phyloP scores from a whole-genome alignment of 2,888 invertebrate genomes.

The Alitta virens region DNA sequence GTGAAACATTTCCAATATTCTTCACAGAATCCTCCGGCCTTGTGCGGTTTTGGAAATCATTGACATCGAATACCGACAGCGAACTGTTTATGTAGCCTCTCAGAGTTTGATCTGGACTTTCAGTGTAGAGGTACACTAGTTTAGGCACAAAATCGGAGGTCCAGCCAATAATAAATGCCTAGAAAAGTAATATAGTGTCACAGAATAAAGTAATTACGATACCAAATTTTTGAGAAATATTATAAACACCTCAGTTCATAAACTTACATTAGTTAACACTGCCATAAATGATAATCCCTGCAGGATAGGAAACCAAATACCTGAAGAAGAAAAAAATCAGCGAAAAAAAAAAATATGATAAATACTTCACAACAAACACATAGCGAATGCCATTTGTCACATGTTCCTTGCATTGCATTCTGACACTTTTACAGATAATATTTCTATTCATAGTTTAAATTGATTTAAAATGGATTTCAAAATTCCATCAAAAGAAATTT shows the following conservation, averaged over 20 bases:
- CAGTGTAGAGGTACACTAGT: conserved; percentile 78
- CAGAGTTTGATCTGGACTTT: conserved; percentile 26
- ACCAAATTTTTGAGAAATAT: no score
- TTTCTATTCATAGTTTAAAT: no score
- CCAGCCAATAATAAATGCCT: conserved; percentile 97
- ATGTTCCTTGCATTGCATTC: no score
- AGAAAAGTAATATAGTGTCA: no score
- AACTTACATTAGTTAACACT: conserved; percentile 84
- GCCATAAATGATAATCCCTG: conserved; percentile 88
- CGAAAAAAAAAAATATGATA: no score
- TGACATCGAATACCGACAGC: conserved; percentile 42
- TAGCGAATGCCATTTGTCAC: no score
- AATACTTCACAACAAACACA: no score
- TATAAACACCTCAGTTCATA: neutral
- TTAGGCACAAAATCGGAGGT: conserved; percentile 96
- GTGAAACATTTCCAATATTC: conserved; percentile 34
- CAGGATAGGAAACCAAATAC: conserved; percentile 88
- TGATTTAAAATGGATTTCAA: no score
- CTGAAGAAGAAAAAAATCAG: conserved; percentile 56
- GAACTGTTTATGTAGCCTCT: conserved; percentile 44
- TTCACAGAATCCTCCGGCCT: conserved; percentile 28
- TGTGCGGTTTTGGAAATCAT: conserved; percentile 37
- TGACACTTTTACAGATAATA: no score
- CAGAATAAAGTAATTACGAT: no score
- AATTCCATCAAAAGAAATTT: no score